Evolutionary conservation across 2,113 vertebrate species (phyloP).

Genomic region (Centrocercus urophasianus): DNA sequence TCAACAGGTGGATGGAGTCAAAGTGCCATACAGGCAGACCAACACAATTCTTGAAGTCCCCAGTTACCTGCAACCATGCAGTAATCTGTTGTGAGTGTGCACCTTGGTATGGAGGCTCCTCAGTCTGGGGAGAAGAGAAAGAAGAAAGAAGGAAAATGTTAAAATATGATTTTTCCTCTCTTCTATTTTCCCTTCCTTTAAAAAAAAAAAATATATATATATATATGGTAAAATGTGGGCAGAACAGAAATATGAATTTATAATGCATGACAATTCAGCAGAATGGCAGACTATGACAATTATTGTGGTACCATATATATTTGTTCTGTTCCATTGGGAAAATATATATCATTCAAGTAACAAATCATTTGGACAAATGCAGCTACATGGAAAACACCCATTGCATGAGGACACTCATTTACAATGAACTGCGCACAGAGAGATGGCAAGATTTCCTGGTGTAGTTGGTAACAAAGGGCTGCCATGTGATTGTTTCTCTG

Average conservation of each 20-base stretch:
- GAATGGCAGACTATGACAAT: conserved; percentile 47
- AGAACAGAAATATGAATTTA: conserved; percentile 2
- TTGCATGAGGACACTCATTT: neutral
- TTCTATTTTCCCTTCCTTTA: neutral
- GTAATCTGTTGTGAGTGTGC: neutral
- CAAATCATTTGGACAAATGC: conserved; percentile 41
- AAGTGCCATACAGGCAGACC: neutral
- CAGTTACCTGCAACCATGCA: rapidly evolving
- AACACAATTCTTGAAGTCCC: neutral
- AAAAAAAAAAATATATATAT: too few species aligned
- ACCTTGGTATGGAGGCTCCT: neutral
- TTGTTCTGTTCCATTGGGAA: conserved; percentile 46
- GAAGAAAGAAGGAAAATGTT: neutral
- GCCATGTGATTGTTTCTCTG: neutral
- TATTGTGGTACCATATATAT: conserved; percentile 8
- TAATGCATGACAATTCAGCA: conserved; percentile 39
- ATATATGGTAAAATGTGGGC: neutral
- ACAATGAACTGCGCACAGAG: neutral
- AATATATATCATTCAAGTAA: conserved; percentile 18
- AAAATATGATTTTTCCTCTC: neutral
- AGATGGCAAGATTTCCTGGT: conserved; percentile 5
- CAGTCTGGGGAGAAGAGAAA: rapidly evolving
- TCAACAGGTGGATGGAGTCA: neutral
- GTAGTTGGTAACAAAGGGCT: conserved; percentile 26
- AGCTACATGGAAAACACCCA: conserved; percentile 15